Evolutionary conservation across 30 jellyfish, hydroid and myxozoan species (phyloP).

Genomic region (Aurelia aurita complex sp. Pacific): DNA sequence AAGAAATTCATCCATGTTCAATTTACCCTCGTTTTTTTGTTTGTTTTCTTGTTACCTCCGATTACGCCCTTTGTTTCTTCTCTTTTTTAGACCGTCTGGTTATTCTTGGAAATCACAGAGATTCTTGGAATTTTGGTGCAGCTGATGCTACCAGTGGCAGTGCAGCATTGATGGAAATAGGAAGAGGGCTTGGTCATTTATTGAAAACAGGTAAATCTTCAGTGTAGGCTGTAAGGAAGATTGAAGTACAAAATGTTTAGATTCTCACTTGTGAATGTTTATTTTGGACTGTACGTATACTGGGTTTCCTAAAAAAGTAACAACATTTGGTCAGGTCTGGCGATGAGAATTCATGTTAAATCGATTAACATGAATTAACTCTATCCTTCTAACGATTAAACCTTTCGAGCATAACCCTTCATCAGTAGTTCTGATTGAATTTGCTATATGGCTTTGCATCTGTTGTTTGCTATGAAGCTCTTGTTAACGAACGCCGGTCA

Average conservation of each 20-base stretch:
- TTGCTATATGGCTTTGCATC: neutral
- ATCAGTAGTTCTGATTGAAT: too few relatives aligned
- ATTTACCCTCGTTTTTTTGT: neutral
- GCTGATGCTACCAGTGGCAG: slow-evolving; percentile 95
- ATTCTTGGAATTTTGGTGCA: slow-evolving; percentile 96
- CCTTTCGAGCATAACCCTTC: too few relatives aligned
- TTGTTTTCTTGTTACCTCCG: too few relatives aligned
- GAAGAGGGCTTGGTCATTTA: slow-evolving; percentile 57
- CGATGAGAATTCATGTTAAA: too few relatives aligned
- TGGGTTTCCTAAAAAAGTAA: too few relatives aligned
- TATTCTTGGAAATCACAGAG: slow-evolving; percentile 92
- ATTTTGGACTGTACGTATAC: too few relatives aligned
- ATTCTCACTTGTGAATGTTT: too few relatives aligned
- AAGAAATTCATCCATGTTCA: neutral
- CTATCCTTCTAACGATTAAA: too few relatives aligned
- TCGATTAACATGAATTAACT: too few relatives aligned
- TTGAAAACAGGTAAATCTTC: slow-evolving; percentile 48
- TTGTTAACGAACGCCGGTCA: neutral
- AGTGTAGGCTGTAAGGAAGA: neutral
- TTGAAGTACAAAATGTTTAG: too few relatives aligned
- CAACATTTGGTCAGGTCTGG: too few relatives aligned
- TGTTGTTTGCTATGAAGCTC: neutral
- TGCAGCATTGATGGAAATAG: slow-evolving; percentile 91
- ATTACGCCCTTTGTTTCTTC: neutral
- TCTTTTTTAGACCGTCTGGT: slow-evolving; percentile 73